Evolutionary conservation across 2,113 vertebrate genomes (phyloP).

Genomic region (Sorex araneus): DNA sequence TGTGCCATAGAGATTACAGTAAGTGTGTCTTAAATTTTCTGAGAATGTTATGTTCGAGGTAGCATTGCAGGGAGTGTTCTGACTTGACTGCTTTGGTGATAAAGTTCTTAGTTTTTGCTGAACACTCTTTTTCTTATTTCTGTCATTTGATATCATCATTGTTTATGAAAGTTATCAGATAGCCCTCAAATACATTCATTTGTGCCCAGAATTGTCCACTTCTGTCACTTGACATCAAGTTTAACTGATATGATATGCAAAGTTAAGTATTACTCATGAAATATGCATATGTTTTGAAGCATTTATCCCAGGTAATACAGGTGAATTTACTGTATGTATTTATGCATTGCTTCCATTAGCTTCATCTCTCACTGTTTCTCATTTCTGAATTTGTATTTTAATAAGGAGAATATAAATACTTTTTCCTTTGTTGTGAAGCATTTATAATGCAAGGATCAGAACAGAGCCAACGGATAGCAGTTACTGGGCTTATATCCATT

Average conservation of each 20-base stretch:
- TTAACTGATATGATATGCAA: not conserved
- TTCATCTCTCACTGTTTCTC: not conserved
- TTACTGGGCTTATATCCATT: not conserved
- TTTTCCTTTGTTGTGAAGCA: not conserved
- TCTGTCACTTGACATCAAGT: not conserved
- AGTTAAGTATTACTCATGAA: not conserved
- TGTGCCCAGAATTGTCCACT: not conserved
- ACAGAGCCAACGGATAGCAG: not conserved
- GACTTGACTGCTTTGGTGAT: too few species aligned
- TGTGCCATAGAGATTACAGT: not conserved
- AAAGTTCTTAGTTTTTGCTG: not conserved
- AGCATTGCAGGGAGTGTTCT: too few species aligned
- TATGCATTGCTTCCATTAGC: not conserved
- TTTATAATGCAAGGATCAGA: not conserved
- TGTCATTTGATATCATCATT: not conserved
- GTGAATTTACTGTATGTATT: not conserved
- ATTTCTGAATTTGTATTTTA: slow-evolving; percentile 9
- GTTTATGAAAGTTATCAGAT: not conserved
- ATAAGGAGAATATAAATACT: not conserved
- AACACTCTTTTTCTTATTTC: not conserved
- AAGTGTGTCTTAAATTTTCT: not conserved
- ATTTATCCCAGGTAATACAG: not conserved
- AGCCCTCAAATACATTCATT: not conserved
- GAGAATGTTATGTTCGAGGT: not conserved
- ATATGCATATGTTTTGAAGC: not conserved